These are phyloP conservation scores for Sisyra nigra DNA, from an alignment of 2,888 invertebrate species.

Conservation along the genomic window DNA sequence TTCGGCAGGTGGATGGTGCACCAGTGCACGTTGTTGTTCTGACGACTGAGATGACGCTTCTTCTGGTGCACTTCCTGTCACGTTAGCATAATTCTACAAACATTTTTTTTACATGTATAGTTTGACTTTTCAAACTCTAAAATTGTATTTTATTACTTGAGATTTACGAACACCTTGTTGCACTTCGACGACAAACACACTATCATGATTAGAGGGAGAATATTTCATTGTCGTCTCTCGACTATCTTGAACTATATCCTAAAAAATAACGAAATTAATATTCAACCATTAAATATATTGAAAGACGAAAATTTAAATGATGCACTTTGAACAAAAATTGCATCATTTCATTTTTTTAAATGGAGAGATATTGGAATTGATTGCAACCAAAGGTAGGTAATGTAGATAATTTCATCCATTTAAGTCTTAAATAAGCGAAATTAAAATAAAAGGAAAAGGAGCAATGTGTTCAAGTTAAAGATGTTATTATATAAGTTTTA, in stretches of 20 bases:
- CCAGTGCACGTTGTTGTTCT: constrained; percentile 32
- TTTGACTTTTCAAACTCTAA: neutral
- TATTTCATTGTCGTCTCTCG: constrained; percentile 61
- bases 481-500: no score
- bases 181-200: constrained; percentile 59
- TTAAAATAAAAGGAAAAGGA: no score
- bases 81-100: constrained; percentile 6
- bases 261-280: constrained; percentile 17
- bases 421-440: no score
- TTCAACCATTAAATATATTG: neutral
- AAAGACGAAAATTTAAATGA: no score
- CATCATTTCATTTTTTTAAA: no score
- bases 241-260: constrained; percentile 55
- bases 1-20: constrained; percentile 29
- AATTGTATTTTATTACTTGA: constrained; percentile 17
- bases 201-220: constrained; percentile 49
- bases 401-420: no score
- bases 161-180: constrained; percentile 30
- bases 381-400: no score
- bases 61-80: constrained; percentile 9
- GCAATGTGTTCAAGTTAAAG: no score
- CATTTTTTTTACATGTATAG: neutral
- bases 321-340: no score
- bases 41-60: constrained; percentile 4
- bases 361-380: no score